Base-by-base conservation (phyloP, 1,140 invertebrate genomes). In the Oscheius sp. region DNA sequence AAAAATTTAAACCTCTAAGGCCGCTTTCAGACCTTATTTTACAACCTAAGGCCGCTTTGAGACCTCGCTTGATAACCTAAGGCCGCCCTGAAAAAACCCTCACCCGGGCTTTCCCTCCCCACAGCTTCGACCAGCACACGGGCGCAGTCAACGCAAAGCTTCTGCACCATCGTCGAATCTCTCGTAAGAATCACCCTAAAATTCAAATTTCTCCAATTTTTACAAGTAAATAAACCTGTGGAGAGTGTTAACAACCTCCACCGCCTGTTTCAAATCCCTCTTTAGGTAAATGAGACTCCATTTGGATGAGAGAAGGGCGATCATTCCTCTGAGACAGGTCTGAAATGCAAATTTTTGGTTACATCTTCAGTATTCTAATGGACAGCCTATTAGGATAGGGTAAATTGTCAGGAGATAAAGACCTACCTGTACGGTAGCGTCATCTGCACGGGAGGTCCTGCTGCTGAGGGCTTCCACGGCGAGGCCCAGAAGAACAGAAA, bases 241-340 rank as follows among this genome's bases (percentile, higher is more conserved):
- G 74, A 98, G 89, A 46, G 97, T 94, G 86, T 96, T 95, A 73
- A 94, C 93, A 46, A 98, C 87, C 87, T 99, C 96, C 79, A 95
- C 91, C 1, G 91, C 89, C 61, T 98, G 87, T 2, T 90, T 89
- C 58, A 89, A 84, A 85, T 97, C 92, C 72, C 89, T 89, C 52
- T 93, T 89, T 31, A 98, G 85, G 45, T 93, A 88, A 77, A 90
- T 89, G 59, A 93, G 88, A 31, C 93, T 90, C 88, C 91, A 91
- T 1, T 88, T 85, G 2, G 91, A 91, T 79, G 92, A 90, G 3
- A 98, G 87, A 29, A 98, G 87, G 32, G 92, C 92, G 77, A 91
- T 90, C n/a, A 98, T 84, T 34, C 93, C 91, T 79, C 89, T 85
- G 58, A 99, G 85, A 84, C 94, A 96, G 38, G 90, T 91, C 66